Conservation (phyloP, 53 echinoderm and acorn worm species). For the Holothuria scabra region DNA sequence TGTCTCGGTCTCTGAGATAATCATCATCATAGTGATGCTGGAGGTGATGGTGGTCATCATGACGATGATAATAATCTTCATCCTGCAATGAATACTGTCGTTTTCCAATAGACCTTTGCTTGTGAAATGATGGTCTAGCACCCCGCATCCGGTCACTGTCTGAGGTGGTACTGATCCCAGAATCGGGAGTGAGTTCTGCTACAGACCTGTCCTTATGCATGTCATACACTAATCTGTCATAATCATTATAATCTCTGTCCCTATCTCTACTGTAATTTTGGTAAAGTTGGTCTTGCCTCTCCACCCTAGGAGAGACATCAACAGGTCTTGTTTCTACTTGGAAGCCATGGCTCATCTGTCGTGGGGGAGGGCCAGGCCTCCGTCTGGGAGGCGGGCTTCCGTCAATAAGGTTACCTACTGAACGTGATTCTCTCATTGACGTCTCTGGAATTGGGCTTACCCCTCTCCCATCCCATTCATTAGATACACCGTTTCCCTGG, state of each 20-base stretch:
- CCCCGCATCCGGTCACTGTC: slow-evolving; percentile 80
- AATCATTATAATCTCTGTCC: slow-evolving; percentile 70
- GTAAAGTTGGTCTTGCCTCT: slow-evolving; percentile 83
- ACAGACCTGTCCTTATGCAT: slow-evolving; percentile 61
- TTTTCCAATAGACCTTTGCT: slow-evolving; percentile 61
- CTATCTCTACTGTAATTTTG: slow-evolving; percentile 69
- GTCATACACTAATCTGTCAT: slow-evolving; percentile 26
- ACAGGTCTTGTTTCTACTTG: slow-evolving; percentile 12
- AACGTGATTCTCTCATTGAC: slow-evolving; percentile 73
- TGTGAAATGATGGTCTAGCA: slow-evolving; percentile 53
- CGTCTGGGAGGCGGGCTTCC: slow-evolving; percentile 58
- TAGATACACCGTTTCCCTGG: slow-evolving; percentile 72
- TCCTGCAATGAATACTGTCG: slow-evolving; percentile 80
- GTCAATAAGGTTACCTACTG: slow-evolving; percentile 85
- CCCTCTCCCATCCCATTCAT: slow-evolving; percentile 94
- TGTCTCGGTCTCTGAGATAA: slow-evolving; percentile 64
- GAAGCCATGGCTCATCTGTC: slow-evolving; percentile 46
- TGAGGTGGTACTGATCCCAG: slow-evolving; percentile 96
- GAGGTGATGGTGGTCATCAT: slow-evolving; percentile 37
- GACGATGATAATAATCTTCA: slow-evolving; percentile 49
- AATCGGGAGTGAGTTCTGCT: slow-evolving; percentile 96
- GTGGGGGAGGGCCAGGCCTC: slow-evolving; percentile 24
- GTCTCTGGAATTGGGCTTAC: slow-evolving; percentile 76
- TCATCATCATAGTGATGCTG: slow-evolving; percentile 60
- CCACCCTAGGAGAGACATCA: slow-evolving; percentile 37